Percentiles rank a stretch among this genome's conserved stretches.
Evolutionary conservation across 37 sponge, comb jelly and placozoan genomes (phyloP).

Genomic region (Halisarca cf. caerulea): DNA sequence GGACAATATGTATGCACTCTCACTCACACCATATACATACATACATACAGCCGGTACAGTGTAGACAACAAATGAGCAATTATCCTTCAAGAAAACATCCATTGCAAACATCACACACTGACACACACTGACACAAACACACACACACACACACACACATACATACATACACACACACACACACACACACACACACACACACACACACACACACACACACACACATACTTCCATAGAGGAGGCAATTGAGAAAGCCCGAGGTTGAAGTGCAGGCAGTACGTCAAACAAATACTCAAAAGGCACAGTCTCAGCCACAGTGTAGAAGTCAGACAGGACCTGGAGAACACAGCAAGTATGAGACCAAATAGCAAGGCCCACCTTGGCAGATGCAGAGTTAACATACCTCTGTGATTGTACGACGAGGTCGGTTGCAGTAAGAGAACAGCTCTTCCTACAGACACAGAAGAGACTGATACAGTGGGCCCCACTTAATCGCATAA

Average conservation of each 20-base stretch:
- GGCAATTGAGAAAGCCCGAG: slow-evolving; percentile 97
- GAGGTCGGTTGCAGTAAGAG: slow-evolving; percentile 86
- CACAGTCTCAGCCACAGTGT: slow-evolving; percentile 55
- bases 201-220: background rate
- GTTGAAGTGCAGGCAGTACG: slow-evolving; percentile 85
- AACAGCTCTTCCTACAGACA: slow-evolving; percentile 86
- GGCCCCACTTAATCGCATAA: background rate
- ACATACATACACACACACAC: too few species aligned
- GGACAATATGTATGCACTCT: too few species aligned
- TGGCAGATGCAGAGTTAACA: background rate
- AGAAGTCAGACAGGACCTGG: slow-evolving; percentile 92
- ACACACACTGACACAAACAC: too few species aligned
- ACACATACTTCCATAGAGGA: slow-evolving; percentile 67
- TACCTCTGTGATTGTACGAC: slow-evolving; percentile 89
- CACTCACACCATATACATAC: too few species aligned
- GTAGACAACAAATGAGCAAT: too few species aligned
- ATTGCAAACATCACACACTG: too few species aligned
- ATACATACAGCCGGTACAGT: too few species aligned
- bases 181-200: too few species aligned
- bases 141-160: too few species aligned
- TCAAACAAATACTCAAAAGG: slow-evolving; percentile 89
- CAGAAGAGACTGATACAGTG: background rate
- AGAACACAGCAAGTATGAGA: background rate
- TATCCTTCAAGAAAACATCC: too few species aligned
- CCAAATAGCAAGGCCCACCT: background rate